Evolutionary conservation across 2,797 vertebrate species (phyloP).

Genomic region (Xenops minutus): DNA sequence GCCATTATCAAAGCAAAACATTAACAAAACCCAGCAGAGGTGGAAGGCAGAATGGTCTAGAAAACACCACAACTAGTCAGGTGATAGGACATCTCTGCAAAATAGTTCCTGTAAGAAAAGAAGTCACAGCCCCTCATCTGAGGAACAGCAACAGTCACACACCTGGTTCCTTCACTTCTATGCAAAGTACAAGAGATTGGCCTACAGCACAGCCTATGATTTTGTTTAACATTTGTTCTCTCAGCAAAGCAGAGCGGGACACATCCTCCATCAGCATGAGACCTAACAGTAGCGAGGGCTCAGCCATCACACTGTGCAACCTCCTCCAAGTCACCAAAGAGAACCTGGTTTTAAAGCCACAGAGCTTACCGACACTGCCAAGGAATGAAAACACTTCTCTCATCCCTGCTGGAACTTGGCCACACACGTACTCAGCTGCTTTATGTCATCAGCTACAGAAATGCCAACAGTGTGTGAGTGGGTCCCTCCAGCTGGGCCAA

Average conservation of each 20-base stretch:
- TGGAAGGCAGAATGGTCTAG: not conserved
- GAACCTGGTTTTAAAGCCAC: not conserved
- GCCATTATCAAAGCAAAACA: not conserved
- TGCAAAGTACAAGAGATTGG: rapidly evolving
- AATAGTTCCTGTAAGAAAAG: rapidly evolving
- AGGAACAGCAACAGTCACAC: rapidly evolving
- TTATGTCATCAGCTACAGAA: not conserved
- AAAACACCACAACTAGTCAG: not conserved
- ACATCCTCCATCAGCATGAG: not conserved
- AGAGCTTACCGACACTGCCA: not conserved
- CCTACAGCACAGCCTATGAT: rapidly evolving
- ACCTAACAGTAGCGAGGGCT: not conserved
- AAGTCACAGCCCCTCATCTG: not conserved
- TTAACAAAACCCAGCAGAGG: not conserved
- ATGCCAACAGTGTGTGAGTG: rapidly evolving
- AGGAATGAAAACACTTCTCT: not conserved
- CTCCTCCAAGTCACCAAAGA: not conserved
- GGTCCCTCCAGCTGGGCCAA: not conserved
- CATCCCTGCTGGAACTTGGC: not conserved
- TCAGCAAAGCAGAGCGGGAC: not conserved
- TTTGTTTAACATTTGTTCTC: rapidly evolving
- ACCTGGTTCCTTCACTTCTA: rapidly evolving
- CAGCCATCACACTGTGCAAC: not conserved
- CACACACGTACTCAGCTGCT: not conserved
- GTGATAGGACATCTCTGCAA: not conserved